Percentiles rank a stretch among this genome's conserved stretches.
These are phyloP conservation scores for Tenthredo notha DNA, from an alignment of 2,888 invertebrate genomes.

Conservation along the genomic window DNA sequence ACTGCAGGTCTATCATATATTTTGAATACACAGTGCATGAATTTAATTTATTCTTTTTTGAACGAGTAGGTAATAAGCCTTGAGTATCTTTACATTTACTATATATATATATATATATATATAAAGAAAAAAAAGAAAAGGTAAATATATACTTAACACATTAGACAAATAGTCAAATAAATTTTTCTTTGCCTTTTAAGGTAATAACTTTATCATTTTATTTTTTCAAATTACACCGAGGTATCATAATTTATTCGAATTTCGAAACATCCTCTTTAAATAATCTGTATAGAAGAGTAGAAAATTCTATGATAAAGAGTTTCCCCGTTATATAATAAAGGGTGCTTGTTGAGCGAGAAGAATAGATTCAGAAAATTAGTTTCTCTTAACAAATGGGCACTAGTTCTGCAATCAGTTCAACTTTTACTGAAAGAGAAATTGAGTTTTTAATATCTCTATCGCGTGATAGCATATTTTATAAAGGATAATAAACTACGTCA, in stretches of 20 bases:
- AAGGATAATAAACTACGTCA: background rate
- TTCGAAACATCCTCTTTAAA: background rate
- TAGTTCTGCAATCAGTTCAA: background rate
- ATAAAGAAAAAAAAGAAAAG: background rate
- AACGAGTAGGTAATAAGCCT: background rate
- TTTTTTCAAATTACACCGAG: no score
- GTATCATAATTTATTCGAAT: background rate
- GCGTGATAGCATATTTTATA: background rate
- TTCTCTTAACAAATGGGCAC: background rate
- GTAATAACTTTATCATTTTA: background rate
- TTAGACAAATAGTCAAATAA: background rate
- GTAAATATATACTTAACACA: background rate
- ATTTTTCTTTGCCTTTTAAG: background rate
- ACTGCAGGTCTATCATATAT: no score
- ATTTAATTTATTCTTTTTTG: background rate
- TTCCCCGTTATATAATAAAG: background rate
- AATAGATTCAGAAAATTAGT: conserved; percentile 3
- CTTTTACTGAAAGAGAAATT: background rate
- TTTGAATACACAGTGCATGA: no score
- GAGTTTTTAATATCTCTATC: background rate
- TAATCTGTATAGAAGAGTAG: background rate
- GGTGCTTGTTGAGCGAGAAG: background rate
- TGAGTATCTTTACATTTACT: background rate
- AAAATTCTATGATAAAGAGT: conserved; percentile 1
- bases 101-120: no score